A percentile compares a stretch with the other conserved stretches of the same genome.
Evolutionary conservation across 2,888 invertebrate genomes (phyloP).

Genomic region (Thera obeliscata): DNA sequence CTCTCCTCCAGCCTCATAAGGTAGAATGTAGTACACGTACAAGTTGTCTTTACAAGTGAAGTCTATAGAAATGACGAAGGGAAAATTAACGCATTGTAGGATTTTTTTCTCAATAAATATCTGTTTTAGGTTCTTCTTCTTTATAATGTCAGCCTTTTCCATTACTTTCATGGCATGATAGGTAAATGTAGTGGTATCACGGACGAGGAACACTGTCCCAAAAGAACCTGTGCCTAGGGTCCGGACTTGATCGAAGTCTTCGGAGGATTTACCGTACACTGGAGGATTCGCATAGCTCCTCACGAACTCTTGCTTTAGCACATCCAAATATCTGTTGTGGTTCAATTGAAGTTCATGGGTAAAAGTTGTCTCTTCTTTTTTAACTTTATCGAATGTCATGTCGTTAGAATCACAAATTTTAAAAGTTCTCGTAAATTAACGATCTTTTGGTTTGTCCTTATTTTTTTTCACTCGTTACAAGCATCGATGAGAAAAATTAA

Average conservation of each 20-base stretch:
- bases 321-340: constrained; percentile 62
- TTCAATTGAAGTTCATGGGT: constrained; percentile 53
- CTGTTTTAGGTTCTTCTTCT: constrained; percentile 92
- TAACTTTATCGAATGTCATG: constrained; percentile 50
- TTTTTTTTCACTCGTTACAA: no score
- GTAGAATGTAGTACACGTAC: constrained; percentile 91
- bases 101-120: constrained; percentile 93
- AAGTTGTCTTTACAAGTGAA: constrained; percentile 93
- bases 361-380: constrained; percentile 46
- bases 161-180: constrained; percentile 94
- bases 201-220: constrained; percentile 90
- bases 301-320: constrained; percentile 63
- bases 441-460: not conserved
- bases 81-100: constrained; percentile 91
- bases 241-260: constrained; percentile 89
- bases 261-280: constrained; percentile 49
- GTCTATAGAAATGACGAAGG: constrained; percentile 92
- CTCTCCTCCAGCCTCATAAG: constrained; percentile 93
- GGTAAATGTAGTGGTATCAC: constrained; percentile 83
- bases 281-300: constrained; percentile 43
- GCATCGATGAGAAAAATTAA: not conserved
- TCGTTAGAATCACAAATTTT: constrained; percentile 7
- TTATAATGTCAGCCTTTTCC: constrained; percentile 91
- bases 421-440: constrained; percentile 2
- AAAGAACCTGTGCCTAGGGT: constrained; percentile 94